Conservation (phyloP, 2,797 vertebrate genomes). For the Lagorchestes hirsutus region DNA sequence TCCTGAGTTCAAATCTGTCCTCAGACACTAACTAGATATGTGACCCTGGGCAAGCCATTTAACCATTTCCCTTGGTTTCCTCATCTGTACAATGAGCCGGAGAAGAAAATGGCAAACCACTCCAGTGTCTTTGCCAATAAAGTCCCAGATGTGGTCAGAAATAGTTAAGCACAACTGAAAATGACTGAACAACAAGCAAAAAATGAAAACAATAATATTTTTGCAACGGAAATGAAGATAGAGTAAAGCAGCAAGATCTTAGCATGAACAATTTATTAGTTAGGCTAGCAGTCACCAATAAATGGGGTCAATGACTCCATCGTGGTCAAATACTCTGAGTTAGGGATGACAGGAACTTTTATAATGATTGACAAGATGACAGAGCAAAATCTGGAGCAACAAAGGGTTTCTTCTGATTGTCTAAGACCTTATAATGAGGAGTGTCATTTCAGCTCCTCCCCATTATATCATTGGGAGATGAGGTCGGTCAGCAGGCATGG, state of each 20-base stretch:
- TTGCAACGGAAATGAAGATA: not conserved
- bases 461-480: not conserved
- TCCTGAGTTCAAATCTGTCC: not conserved
- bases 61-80: not conserved
- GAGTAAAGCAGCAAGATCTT: not conserved
- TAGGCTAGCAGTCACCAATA: not conserved
- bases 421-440: not conserved
- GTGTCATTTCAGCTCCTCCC: not conserved
- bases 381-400: not conserved
- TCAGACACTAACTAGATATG: no score
- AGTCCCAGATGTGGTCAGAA: not conserved
- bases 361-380: not conserved
- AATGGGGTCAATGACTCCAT: not conserved
- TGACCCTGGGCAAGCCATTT: not conserved
- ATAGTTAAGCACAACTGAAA: not conserved
- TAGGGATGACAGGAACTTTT: not conserved
- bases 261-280: not conserved
- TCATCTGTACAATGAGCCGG: not conserved
- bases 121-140: not conserved
- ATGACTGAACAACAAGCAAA: not conserved
- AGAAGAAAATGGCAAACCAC: not conserved
- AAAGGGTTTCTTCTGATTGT: not conserved
- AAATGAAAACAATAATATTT: conserved; percentile 1
- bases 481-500: not conserved
- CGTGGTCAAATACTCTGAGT: not conserved